Base-by-base conservation (phyloP, 1,140 invertebrate genomes). In the Berghia stephanieae region DNA sequence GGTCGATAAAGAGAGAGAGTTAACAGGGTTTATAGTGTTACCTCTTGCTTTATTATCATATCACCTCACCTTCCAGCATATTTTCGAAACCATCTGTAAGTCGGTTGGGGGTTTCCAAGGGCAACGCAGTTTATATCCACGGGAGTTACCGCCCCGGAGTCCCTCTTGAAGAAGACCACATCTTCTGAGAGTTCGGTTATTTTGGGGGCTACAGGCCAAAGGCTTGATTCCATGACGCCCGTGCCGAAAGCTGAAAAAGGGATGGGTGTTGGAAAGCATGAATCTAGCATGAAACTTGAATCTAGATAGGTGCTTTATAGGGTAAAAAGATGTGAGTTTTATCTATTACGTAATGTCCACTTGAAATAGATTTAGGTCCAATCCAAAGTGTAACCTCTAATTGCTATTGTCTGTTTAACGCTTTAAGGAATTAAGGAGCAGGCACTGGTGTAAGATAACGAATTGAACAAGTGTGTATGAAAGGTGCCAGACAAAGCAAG, bases 71-170 rank as follows among this genome's bases (percentile, higher is more conserved):
- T 21, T 6, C 55, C 42, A 4, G 42, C 42, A 8, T 40, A 42
- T 44, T 75, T 40, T 3, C 72, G 52, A 42, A 43, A 75, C 72
- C 72, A 75, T 6, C 55, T 31, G 27, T 75, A 75, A 3, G 42
- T 13, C 3, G 72, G 72, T 3, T 2, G 3, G 38, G 72, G 72
- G 55, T 75, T 63, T 1, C 72, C 72, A 5, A 57, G n/a, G 18
- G 72, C 72, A 21, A 60, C 27, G 44, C 72, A 75, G 52, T 75
- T 57, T 18, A 75, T 21, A 3, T 43, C 27, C 16, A 75, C 72
- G 10, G 42, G 42, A 31, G 52, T 43, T 42, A 18, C 42, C 31
- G 31, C 21, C 1, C 21, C 36, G 1, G n/a, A 21, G 27, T 38
- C 24, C n/a, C n/a, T n/a, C 21, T 63, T 44, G 42, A 75, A 75